Base-by-base conservation (phyloP, 1,140 invertebrate genomes). In the Lepidostoma basale region DNA sequence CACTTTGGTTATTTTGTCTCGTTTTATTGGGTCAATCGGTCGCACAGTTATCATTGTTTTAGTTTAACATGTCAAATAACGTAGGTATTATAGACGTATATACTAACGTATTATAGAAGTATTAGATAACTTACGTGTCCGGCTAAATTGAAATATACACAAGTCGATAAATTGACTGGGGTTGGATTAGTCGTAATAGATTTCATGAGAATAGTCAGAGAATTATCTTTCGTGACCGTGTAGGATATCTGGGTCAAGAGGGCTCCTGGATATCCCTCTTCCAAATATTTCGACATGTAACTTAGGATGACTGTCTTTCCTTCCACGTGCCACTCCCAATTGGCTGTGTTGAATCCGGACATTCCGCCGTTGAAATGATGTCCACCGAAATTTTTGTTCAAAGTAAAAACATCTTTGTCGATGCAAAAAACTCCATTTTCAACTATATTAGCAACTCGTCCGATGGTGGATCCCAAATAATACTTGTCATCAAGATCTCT, bases 61-160 rank as follows among this genome's bases (percentile, higher is more conserved):
- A n/a, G n/a, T n/a, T n/a, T n/a, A n/a, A n/a, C n/a, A n/a, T n/a
- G n/a, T n/a, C n/a, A n/a, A n/a, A n/a, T n/a, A n/a, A n/a, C n/a
- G n/a, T n/a, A n/a, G n/a, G n/a, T n/a, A n/a, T n/a, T n/a, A n/a
- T n/a, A n/a, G n/a, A n/a, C n/a, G n/a, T n/a, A 30, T 28, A 14
- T 18, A 30, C 8, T 33, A 54, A 30, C 8, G 4, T 1, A 1
- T 54, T 5, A n/a, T 16, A n/a, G 18, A 22, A 23, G 10, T 39
- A 49, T 18, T 33, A 14, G 42, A 22, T 40, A n/a, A 59, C 75
- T 74, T 76, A 85, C 86, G 78, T 96, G 92, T 3, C 95, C 95
- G 62, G 89, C 93, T 28, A 98, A 81, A 81, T 98, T 98, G 77
- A 98, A 98, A 78, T 97, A 98, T 4, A 92, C 86, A 77, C 98